phyloP scores from a whole-genome alignment of 2,113 vertebrate genomes.

The Marmota flaviventris region DNA sequence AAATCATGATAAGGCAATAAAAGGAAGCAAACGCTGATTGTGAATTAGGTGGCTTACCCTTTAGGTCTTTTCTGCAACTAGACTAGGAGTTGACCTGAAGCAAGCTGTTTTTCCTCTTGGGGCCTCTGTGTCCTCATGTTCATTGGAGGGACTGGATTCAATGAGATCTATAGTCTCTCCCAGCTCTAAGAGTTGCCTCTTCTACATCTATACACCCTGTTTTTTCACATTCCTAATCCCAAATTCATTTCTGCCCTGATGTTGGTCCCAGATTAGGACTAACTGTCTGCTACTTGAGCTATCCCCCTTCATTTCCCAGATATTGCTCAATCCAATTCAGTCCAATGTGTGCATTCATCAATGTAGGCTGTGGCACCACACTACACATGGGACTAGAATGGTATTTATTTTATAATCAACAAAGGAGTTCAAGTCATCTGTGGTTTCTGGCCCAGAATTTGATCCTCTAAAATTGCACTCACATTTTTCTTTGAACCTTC shows the following conservation, averaged over 20 bases:
- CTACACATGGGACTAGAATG: neutral
- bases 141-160: neutral
- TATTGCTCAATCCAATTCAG: neutral
- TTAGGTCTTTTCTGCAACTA: neutral
- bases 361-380: neutral
- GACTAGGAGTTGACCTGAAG: neutral
- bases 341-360: neutral
- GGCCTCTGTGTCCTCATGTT: neutral
- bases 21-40: neutral
- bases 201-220: neutral
- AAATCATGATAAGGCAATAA: neutral
- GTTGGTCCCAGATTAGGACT: neutral
- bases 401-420: neutral
- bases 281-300: neutral
- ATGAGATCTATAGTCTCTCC: neutral
- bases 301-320: neutral
- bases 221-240: neutral
- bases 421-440: neutral
- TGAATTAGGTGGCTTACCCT: neutral
- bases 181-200: neutral
- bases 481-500: constrained; percentile 42
- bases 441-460: neutral
- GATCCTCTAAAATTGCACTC: neutral
- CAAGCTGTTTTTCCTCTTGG: neutral
- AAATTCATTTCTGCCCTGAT: neutral